Evolutionary conservation across 2,797 vertebrate genomes (phyloP).

Genomic region (Paratrypauchen microcephalus): DNA sequence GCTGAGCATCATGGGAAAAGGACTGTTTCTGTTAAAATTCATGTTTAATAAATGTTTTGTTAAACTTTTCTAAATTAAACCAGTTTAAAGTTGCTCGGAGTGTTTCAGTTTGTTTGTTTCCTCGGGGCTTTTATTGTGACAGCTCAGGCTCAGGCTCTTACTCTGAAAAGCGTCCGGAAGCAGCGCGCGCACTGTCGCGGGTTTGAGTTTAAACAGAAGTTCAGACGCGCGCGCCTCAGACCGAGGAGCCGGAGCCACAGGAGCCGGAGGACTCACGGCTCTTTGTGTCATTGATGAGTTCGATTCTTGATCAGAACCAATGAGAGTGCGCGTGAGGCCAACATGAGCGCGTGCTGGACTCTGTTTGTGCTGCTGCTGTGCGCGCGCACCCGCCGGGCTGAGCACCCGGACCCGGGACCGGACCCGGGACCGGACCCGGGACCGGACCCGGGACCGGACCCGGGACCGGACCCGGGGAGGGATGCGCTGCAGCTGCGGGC

Average conservation of each 20-base stretch:
- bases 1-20: conserved; percentile 53
- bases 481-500: not conserved
- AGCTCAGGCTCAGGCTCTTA: not conserved
- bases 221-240: not conserved
- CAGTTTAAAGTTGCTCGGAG: not conserved
- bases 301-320: no score
- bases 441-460: not conserved
- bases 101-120: not conserved
- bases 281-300: no score
- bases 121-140: not conserved
- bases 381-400: conserved; percentile 42
- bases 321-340: not conserved
- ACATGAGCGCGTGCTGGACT: conserved; percentile 10
- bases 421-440: not conserved
- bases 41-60: not conserved
- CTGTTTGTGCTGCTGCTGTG: conserved; percentile 50
- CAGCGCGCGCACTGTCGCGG: not conserved
- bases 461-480: not conserved
- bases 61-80: not conserved
- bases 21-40: not conserved
- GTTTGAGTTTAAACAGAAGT: not conserved
- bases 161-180: not conserved
- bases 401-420: not conserved
- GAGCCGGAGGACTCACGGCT: no score
- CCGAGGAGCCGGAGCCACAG: not conserved